Base-by-base conservation (phyloP, 1,140 invertebrate species). In the Caerostris extrusa region DNA sequence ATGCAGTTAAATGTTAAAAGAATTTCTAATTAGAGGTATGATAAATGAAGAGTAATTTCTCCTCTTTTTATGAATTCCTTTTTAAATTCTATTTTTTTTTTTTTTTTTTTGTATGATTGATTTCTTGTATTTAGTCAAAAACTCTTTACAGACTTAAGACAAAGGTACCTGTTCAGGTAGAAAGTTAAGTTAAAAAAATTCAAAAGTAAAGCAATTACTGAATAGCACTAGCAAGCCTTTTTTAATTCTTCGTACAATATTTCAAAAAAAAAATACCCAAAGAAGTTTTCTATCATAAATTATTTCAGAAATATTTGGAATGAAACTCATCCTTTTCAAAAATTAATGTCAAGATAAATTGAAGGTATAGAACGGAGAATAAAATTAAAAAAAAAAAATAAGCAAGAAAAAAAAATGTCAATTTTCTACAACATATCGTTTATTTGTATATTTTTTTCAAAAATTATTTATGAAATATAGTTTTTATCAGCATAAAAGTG, bases 401-500 rank as follows among this genome's bases (percentile, higher is more conserved):
- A 34, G 2, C 0, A 3, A 7, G 8, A 19, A 71, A 69, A 12
- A 50, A 50, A 77, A 50, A 77, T 5, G 71, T 12, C 34, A 34
- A 77, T 77, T 77, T 77, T 5, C 7, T 77, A 3, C 71, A 53
- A 34, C 50, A 53, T 12, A 67, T 67, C 61, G 71, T 53, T 77
- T 77, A 34, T 34, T 34, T 34, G 34, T 34, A 34, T 34, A 34
- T 34, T 34, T 83, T 83, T 83, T 83, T 83, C 12, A 57, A 56
- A 58, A 34, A 83, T 57, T 83, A 83, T 57, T 58, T 57, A 34
- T 57, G 56, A 83, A 83, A 83, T 58, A 58, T n/a, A 83, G 82
- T 83, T 83, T 83, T 83, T 83, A 83, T 83, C n/a, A 57, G n/a
- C 56, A 56, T 34, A 58, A 58, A 58, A 56, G 82, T 17, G n/a